A percentile compares a stretch with the other conserved stretches of the same genome.
Evolutionary conservation across 1,140 invertebrate species (phyloP).

Genomic region (Orchestia grillus): DNA sequence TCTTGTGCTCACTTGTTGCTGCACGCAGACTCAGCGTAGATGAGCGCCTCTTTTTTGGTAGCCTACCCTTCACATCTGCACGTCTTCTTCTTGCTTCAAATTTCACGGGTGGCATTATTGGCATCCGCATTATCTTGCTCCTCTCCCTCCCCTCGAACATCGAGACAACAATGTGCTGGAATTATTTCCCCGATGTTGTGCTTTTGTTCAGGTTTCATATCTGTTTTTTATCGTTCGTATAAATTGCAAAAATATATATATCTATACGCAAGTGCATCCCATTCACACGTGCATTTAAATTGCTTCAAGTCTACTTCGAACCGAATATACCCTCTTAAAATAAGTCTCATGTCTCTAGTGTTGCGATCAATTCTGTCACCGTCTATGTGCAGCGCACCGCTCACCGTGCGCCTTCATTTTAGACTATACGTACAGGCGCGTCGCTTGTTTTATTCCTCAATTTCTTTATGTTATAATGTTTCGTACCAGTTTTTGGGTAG

Average conservation of each 20-base stretch:
- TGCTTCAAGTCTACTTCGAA: too few relatives aligned
- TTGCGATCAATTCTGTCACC: background rate
- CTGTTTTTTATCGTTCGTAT: background rate
- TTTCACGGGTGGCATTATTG: too few relatives aligned
- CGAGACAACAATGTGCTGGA: background rate
- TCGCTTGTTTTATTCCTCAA: background rate
- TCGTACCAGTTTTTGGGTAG: background rate
- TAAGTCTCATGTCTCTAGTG: background rate
- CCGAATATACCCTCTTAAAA: background rate
- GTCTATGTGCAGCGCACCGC: background rate
- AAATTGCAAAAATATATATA: background rate
- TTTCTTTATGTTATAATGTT: background rate
- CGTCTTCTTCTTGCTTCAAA: too few relatives aligned
- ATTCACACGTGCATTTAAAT: background rate
- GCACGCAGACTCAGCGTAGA: too few relatives aligned
- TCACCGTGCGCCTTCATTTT: background rate
- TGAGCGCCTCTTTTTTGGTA: too few relatives aligned
- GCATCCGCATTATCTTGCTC: too few relatives aligned
- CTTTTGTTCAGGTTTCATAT: background rate
- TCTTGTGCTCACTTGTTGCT: background rate
- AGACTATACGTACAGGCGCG: background rate
- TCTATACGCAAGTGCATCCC: background rate
- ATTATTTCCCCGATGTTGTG: background rate
- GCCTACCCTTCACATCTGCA: too few relatives aligned
- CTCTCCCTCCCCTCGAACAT: background rate